Evolutionary conservation across 2,113 vertebrate genomes (phyloP), one percentile per base, ranked within the genome.

Genomic region (Pan paniscus): DNA sequence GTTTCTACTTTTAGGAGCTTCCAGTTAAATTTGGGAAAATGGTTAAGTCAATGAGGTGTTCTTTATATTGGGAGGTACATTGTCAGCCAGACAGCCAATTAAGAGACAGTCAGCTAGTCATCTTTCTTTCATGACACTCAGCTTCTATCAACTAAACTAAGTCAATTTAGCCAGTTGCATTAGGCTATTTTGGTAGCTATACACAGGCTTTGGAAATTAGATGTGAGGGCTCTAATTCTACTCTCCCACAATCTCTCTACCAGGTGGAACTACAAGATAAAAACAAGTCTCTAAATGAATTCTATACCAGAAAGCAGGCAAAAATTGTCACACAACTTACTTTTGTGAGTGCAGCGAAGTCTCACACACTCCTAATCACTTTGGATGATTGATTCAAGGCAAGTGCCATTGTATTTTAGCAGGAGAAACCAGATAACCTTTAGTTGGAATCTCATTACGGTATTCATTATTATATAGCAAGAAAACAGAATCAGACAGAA

Each of bases 361-460:
- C 86, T 14, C 23, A 86, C 59, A 85, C 16, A 82, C n/a, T 93
- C 46, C 38, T 72, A 18, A 93, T 68, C 50, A 95, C 67, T 73
- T 89, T 93, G n/a, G n/a, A 35, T 96, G 91, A 95, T 82, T 95
- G 94, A 96, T 68, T 94, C 52, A 92, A 80, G 84, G 55, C 57
- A 67, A 35, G 59, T 6, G 17, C 40, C 57, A 75, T 89, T 38
- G 64, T 93, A 94, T 94, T 94, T 93, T 57, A 94, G 72, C 70
- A 88, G 32, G 14, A 89, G 43, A 57, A 94, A 61, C 43, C 85
- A 94, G 61, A 6, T 96, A 97, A 94, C 59, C 40, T 90, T 93
- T 96, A 68, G 32, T 5, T 91, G 81, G 43, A 94, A 88, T 93
- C 78, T 94, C 57, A 93, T 96, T 94, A 84, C 13, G 68, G 27